A percentile compares a stretch with the other conserved stretches of the same genome.
Evolutionary conservation across 2,888 invertebrate genomes (phyloP).

Genomic region (Itoplectis maculator): DNA sequence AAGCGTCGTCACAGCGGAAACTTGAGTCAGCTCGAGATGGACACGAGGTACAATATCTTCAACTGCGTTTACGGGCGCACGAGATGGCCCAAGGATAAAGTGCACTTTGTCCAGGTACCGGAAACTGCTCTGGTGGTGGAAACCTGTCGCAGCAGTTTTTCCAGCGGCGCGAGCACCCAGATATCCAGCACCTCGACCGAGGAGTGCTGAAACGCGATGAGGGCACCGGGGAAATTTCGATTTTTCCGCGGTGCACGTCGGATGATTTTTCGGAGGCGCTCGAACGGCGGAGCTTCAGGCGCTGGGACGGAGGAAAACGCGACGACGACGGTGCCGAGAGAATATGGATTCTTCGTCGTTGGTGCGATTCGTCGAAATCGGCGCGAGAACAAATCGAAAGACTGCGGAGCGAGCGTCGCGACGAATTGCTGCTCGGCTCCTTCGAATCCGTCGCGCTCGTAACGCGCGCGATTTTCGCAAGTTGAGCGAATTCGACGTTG

Average conservation of each 20-base stretch:
- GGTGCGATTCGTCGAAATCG: no score
- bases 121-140: constrained; percentile 87
- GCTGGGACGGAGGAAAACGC: background rate
- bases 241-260: background rate
- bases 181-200: constrained; percentile 88
- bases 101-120: constrained; percentile 86
- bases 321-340: no score
- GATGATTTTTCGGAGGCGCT: no score
- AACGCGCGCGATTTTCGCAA: constrained; percentile 28
- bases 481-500: constrained; percentile 20
- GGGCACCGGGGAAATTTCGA: background rate
- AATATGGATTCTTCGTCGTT: no score
- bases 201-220: constrained; percentile 78
- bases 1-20: constrained; percentile 80
- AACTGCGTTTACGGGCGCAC: constrained; percentile 82
- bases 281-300: background rate
- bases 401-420: background rate
- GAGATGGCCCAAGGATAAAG: constrained; percentile 83
- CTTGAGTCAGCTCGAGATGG: constrained; percentile 76
- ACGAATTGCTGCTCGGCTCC: background rate
- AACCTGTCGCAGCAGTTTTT: constrained; percentile 88
- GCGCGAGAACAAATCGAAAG: constrained; percentile 1
- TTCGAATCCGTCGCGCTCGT: constrained; percentile 28
- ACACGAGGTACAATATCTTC: constrained; percentile 81
- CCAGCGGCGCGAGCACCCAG: constrained; percentile 88